Conservation (phyloP, 2,113 vertebrate species). For the Perca fluviatilis region DNA sequence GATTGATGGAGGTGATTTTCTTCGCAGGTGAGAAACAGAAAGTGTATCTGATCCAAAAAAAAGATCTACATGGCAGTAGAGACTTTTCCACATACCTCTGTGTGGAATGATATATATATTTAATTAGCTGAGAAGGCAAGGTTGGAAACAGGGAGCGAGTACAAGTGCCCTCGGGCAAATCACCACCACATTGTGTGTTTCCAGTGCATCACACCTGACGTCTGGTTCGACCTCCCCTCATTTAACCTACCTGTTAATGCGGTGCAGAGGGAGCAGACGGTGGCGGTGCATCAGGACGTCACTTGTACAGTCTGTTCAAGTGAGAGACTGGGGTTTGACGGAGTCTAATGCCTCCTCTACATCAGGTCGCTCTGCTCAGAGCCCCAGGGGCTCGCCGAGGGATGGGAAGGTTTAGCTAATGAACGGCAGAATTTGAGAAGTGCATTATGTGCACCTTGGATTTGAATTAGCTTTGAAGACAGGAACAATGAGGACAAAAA, state of each 20-base stretch:
- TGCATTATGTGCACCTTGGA: conserved; percentile 12
- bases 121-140: conserved; percentile 26
- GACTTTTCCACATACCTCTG: not conserved
- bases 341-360: conserved; percentile 16
- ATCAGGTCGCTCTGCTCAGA: conserved; percentile 19
- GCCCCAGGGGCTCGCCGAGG: conserved; percentile 14
- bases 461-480: not conserved
- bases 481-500: conserved; percentile 3
- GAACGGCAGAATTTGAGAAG: conserved; percentile 15
- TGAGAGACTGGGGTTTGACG: conserved; percentile 13
- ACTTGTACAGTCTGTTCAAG: conserved; percentile 26
- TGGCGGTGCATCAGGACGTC: conserved; percentile 14
- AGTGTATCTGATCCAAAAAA: not conserved
- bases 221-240: conserved; percentile 8
- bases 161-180: conserved; percentile 8
- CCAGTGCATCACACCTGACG: not conserved
- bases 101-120: conserved; percentile 32
- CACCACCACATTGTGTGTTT: conserved; percentile 30
- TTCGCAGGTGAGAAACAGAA: conserved; percentile 13
- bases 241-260: conserved; percentile 48
- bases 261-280: conserved; percentile 16
- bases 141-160: not conserved
- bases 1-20: not conserved
- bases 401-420: conserved; percentile 16
- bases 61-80: not conserved